These are phyloP conservation scores for Plectrocnemia conspersa DNA, from an alignment of 1,140 invertebrate genomes.

Conservation along the genomic window DNA sequence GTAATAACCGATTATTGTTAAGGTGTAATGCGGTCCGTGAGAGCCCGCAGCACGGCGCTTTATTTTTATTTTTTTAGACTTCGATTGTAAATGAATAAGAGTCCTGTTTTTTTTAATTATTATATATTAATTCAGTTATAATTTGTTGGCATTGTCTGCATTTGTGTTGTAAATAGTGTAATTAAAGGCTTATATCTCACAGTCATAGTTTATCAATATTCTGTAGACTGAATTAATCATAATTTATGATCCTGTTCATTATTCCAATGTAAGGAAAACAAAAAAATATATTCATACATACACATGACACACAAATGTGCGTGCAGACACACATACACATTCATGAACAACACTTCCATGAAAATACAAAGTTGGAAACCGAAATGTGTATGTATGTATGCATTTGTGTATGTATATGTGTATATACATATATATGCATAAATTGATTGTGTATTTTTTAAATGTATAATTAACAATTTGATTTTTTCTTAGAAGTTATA, in stretches of 20 bases:
- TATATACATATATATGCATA: slow-evolving; percentile 21
- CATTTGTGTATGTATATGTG: slow-evolving; percentile 7
- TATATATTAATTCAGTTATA: slow-evolving; percentile 15
- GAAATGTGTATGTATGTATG: slow-evolving; percentile 3
- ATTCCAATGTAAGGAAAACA: slow-evolving; percentile 32
- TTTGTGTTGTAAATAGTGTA: slow-evolving; percentile 37
- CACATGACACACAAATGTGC: too few relatives aligned
- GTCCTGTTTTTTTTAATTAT: slow-evolving; percentile 20
- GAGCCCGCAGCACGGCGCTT: slow-evolving; percentile 15
- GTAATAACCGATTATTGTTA: slow-evolving; percentile 30
- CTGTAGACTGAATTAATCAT: slow-evolving; percentile 35
- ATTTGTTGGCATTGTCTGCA: slow-evolving; percentile 34
- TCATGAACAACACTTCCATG: too few relatives aligned
- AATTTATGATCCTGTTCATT: slow-evolving; percentile 33
- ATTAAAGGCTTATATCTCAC: slow-evolving; percentile 35
- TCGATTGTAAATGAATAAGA: slow-evolving; percentile 22
- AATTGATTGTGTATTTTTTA: slow-evolving; percentile 37
- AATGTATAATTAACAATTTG: slow-evolving; percentile 36
- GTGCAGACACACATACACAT: too few relatives aligned
- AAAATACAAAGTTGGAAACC: too few relatives aligned
- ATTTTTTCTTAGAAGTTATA: slow-evolving; percentile 35
- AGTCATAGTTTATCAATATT: slow-evolving; percentile 36
- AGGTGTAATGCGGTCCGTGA: slow-evolving; percentile 9
- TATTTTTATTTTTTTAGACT: slow-evolving; percentile 33
- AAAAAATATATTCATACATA: too few relatives aligned